These are phyloP conservation scores for Cremastinae sp. DNA, from an alignment of 2,888 invertebrate species.

Conservation along the genomic window DNA sequence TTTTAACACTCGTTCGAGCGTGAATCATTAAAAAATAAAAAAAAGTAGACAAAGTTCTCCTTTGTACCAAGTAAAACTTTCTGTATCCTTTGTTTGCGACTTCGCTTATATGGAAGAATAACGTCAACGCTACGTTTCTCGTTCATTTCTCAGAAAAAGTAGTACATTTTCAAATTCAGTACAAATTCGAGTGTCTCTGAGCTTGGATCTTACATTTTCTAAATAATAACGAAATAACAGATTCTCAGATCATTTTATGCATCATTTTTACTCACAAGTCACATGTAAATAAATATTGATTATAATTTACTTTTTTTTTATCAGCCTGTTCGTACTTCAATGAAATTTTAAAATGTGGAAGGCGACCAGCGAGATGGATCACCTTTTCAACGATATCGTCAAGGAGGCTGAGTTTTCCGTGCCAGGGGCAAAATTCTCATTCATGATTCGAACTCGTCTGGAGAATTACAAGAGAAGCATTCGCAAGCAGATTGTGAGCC, in stretches of 20 bases:
- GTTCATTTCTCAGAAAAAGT: constrained; percentile 10
- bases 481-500: constrained; percentile 86
- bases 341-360: constrained; percentile 10
- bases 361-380: constrained; percentile 76
- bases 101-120: constrained; percentile 22
- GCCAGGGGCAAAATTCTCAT: constrained; percentile 86
- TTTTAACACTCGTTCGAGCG: not conserved
- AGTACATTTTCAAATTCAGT: not conserved
- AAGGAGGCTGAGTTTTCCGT: constrained; percentile 86
- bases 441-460: constrained; percentile 82
- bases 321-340: not conserved
- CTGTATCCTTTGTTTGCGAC: constrained; percentile 6
- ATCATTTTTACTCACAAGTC: not conserved
- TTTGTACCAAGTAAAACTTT: constrained; percentile 13
- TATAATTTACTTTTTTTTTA: not conserved
- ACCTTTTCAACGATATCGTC: constrained; percentile 84
- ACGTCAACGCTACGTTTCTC: constrained; percentile 14
- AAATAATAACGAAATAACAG: no score
- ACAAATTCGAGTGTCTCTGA: not conserved
- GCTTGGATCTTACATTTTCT: constrained; percentile 8
- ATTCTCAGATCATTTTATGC: no score
- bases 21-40: constrained; percentile 12
- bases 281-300: not conserved
- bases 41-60: constrained; percentile 9
- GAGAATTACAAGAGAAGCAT: constrained; percentile 84